phyloP scores from a whole-genome alignment of 92 coral and sea anemone species.

The Hydrozoanthus gracilis region DNA sequence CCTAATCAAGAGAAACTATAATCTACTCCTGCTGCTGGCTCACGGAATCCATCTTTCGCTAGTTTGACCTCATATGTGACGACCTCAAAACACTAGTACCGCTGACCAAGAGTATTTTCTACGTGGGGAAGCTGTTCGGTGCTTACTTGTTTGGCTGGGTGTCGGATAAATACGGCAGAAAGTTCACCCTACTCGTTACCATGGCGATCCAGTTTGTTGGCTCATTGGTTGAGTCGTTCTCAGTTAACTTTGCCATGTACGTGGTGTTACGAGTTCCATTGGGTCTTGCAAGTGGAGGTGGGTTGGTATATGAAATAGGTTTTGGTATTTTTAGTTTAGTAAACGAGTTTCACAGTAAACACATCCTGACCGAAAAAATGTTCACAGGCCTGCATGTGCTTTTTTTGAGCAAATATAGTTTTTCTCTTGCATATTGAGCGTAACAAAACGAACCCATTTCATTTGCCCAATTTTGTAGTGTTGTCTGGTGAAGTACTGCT shows the following conservation, averaged over 20 bases:
- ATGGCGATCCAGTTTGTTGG: constrained; percentile 89
- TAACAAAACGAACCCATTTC: no score
- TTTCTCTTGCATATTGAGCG: no score
- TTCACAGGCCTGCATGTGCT: no score
- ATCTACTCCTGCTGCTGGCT: no score
- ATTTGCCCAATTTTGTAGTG: no score
- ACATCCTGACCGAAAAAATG: no score
- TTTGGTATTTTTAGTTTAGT: background rate
- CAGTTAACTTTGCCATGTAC: constrained; percentile 90
- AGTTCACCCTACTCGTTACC: constrained; percentile 82
- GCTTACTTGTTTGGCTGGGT: constrained; percentile 99
- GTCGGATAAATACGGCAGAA: constrained; percentile 95
- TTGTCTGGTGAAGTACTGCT: no score
- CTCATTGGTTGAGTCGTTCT: constrained; percentile 88
- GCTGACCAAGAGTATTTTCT: constrained; percentile 95
- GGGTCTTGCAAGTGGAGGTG: constrained; percentile 98
- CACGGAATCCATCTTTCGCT: background rate
- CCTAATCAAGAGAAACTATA: no score
- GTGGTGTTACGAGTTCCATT: constrained; percentile 87
- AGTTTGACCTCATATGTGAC: constrained; percentile 92
- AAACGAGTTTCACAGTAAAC: no score
- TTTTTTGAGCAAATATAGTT: no score
- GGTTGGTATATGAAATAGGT: background rate
- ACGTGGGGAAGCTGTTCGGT: constrained; percentile 93
- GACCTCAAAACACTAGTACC: constrained; percentile 90